Base-by-base conservation (phyloP, 1,140 invertebrate species). In the Wasmannia auropunctata region DNA sequence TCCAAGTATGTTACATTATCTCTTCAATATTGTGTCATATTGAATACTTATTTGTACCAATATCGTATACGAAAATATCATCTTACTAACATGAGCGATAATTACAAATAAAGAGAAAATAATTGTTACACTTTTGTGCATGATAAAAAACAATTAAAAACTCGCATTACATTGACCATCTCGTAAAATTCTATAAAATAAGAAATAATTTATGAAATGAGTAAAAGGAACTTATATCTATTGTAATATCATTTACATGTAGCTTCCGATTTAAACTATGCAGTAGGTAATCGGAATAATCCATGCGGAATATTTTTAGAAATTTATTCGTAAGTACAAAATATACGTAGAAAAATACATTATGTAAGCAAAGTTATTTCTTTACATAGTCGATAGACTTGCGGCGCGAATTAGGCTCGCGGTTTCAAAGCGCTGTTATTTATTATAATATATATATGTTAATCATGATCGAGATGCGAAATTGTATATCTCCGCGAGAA, bases 291-390 rank as follows among this genome's bases (percentile, higher is more conserved):
- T 22, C 19, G 6, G 16, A 22, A 25, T 37, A 6, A 79, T 40
- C 2, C 16, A 37, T 25, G 22, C 16, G n/a, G 19, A 63, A 34
- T 58, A 34, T 88, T 91, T 87, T 74, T 70, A 91, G 63, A 76
- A 89, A 92, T 93, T 93, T 93, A 93, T 92, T 86, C 58, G 91
- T 93, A 94, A 94, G 93, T 94, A 94, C 93, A 94, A 94, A 94
- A 94, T 94, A 94, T 92, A 91, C 88, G 93, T 94, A 94, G 93
- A 94, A 94, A 94, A 94, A 94, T 94, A 94, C 92, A 93, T 86
- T 85, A 76, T 85, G 22, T 80, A 87, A 87, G 51, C 72, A 70
- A 85, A 88, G 37, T 86, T 89, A 87, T 85, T 80, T 72, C 31
- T 43, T 62, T 43, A 63, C 7, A n/a, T 72, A 56, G n/a, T 37